These are phyloP conservation scores for Leptonema lineaticorne DNA, from an alignment of 1,140 invertebrate genomes.

Conservation along the genomic window DNA sequence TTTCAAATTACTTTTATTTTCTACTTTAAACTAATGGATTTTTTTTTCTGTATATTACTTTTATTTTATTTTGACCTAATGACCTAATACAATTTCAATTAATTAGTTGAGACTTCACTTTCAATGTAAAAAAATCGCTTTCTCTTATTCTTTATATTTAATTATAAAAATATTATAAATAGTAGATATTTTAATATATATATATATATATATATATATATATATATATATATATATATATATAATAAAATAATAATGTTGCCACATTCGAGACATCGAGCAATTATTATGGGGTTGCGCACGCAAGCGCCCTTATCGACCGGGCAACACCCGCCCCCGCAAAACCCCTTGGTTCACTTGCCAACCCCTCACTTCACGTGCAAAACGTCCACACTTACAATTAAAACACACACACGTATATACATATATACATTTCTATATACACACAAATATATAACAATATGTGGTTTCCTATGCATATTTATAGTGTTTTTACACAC, in stretches of 20 bases:
- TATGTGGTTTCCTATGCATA: not conserved
- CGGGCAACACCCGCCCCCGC: slow-evolving; percentile 7
- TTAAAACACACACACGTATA: not conserved
- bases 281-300: not conserved
- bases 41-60: too few species aligned
- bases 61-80: too few species aligned
- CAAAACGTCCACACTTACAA: not conserved
- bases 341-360: not conserved
- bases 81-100: too few species aligned
- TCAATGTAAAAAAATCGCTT: too few species aligned
- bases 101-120: too few species aligned
- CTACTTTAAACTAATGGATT: too few species aligned
- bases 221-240: not conserved
- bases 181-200: too few species aligned
- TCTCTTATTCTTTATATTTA: too few species aligned
- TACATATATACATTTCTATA: not conserved
- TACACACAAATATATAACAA: not conserved
- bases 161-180: too few species aligned
- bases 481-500: too few species aligned
- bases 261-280: not conserved
- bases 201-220: not conserved
- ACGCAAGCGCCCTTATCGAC: slow-evolving; percentile 7
- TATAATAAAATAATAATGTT: not conserved
- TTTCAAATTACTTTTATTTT: too few species aligned
- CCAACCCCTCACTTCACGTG: not conserved